These are phyloP conservation scores for Spatulosminthurus flaviceps DNA, from an alignment of 2,888 invertebrate genomes.

Conservation along the genomic window DNA sequence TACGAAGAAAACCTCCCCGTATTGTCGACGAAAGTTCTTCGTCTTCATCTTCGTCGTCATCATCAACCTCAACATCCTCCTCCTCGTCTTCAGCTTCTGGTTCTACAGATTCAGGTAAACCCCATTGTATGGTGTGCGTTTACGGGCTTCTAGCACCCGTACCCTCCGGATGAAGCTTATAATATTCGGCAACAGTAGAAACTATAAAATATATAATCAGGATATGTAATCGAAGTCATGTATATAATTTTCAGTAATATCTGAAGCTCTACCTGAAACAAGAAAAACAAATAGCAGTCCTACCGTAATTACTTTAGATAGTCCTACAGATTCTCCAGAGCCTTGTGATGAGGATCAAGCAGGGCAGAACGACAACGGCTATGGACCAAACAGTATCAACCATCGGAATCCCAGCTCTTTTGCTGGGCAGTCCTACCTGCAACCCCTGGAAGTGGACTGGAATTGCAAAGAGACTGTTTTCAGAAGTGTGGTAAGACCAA, in stretches of 20 bases:
- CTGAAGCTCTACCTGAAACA: background rate
- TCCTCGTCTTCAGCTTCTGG: background rate
- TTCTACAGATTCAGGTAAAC: constrained; percentile 50
- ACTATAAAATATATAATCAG: too few relatives aligned
- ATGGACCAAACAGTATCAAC: background rate
- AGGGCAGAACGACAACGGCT: background rate
- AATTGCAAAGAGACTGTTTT: background rate
- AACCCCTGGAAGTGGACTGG: background rate
- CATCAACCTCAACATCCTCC: background rate
- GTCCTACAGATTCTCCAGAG: constrained; percentile 70
- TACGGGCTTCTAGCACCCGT: too few relatives aligned
- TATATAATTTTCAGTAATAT: background rate
- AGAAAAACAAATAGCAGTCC: background rate
- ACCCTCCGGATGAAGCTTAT: too few relatives aligned
- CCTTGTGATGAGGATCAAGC: constrained; percentile 23
- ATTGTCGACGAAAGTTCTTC: constrained; percentile 33
- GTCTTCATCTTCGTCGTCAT: constrained; percentile 11
- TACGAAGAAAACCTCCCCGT: constrained; percentile 9
- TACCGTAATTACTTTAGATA: constrained; percentile 73
- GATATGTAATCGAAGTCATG: background rate
- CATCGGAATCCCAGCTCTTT: background rate
- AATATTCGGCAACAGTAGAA: too few relatives aligned
- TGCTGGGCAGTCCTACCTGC: background rate
- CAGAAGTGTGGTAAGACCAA: background rate
- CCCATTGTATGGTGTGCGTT: too few relatives aligned